These are phyloP conservation scores for Argyrosomus japonicus DNA, from an alignment of 2,113 vertebrate species.

Conservation along the genomic window DNA sequence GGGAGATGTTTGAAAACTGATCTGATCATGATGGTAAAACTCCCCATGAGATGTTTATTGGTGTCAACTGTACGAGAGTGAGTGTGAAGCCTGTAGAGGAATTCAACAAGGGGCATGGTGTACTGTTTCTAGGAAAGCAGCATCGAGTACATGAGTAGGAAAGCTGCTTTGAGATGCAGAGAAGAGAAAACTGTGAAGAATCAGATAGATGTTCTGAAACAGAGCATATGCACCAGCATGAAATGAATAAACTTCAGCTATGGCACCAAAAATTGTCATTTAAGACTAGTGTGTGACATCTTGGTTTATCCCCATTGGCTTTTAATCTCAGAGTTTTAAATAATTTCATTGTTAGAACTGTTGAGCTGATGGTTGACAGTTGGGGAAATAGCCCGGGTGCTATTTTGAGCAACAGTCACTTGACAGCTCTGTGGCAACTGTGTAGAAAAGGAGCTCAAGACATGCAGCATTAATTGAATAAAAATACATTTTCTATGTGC, in stretches of 20 bases:
- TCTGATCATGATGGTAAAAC: constrained; percentile 23
- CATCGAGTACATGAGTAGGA: not conserved
- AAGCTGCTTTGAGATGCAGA: constrained; percentile 5
- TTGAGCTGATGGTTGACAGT: constrained; percentile 51
- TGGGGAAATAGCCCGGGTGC: constrained; percentile 45
- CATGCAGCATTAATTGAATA: constrained; percentile 62
- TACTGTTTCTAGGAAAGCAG: not conserved
- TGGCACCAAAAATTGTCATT: not conserved
- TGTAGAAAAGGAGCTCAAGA: constrained; percentile 44
- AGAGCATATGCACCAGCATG: not conserved
- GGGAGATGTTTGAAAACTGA: constrained; percentile 29
- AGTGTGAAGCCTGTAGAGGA: not conserved
- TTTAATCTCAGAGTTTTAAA: constrained; percentile 43
- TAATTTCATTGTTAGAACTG: constrained; percentile 20
- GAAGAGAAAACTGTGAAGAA: not conserved
- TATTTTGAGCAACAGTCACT: constrained; percentile 55
- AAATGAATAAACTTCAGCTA: constrained; percentile 21
- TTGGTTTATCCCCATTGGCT: constrained; percentile 21
- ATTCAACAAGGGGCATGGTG: not conserved
- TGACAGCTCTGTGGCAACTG: constrained; percentile 62
- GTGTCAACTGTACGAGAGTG: not conserved
- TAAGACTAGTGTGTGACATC: constrained; percentile 12
- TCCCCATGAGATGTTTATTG: constrained; percentile 13
- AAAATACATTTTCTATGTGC: constrained; percentile 49
- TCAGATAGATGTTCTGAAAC: constrained; percentile 23